A percentile compares a stretch with the other conserved stretches of the same genome.
phyloP scores from a whole-genome alignment of 2,113 vertebrate genomes.

The Oxyruncus cristatus region DNA sequence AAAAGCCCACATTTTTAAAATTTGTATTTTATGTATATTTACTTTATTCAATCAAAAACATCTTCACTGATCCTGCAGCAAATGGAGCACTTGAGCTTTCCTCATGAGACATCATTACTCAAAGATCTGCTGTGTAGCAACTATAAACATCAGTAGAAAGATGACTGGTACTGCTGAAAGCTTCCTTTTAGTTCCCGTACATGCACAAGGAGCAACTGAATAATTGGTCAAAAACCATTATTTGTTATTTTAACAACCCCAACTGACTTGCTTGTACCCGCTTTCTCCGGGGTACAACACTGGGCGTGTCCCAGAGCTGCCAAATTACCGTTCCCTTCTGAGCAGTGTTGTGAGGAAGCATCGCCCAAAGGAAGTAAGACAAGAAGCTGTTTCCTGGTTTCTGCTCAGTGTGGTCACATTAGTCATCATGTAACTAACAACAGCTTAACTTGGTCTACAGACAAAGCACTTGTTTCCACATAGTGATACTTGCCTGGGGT shows the following conservation, averaged over 20 bases:
- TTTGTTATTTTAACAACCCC: not conserved
- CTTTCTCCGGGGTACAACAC: not conserved
- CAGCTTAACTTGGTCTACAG: not conserved
- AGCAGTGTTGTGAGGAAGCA: not conserved
- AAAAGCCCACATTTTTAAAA: not conserved
- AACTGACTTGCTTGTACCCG: fast-evolving
- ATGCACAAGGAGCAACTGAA: not conserved
- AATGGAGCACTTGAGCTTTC: not conserved
- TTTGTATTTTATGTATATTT: not conserved
- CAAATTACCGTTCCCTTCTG: not conserved
- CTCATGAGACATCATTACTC: not conserved
- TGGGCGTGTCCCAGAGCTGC: not conserved
- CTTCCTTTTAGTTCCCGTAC: not conserved
- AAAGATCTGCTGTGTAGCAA: not conserved
- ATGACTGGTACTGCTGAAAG: not conserved
- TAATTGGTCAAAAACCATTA: fast-evolving
- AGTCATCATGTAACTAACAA: not conserved
- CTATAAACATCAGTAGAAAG: not conserved
- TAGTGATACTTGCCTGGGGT: not conserved
- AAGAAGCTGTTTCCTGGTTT: conserved; percentile 37
- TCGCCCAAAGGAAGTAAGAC: not conserved
- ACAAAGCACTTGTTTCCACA: not conserved
- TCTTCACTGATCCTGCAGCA: not conserved
- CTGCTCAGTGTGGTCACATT: not conserved
- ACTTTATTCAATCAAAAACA: not conserved